These are phyloP conservation scores for Cylindroiulus punctatus DNA, from an alignment of 2,888 invertebrate species.

Conservation along the genomic window DNA sequence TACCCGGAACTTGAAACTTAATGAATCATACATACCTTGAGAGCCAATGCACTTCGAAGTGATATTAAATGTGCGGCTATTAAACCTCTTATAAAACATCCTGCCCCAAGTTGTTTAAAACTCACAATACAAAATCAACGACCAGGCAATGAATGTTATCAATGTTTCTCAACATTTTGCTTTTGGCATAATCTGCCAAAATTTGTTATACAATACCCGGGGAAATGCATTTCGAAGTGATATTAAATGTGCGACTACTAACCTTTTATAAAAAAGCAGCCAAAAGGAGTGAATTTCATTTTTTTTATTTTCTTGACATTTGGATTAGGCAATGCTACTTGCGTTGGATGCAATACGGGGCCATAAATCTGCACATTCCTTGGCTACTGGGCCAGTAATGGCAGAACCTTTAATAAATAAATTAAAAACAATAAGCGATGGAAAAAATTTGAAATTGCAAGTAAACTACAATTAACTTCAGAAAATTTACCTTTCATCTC, in stretches of 20 bases:
- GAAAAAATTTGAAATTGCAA: constrained; percentile 23
- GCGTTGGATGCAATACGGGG: constrained; percentile 99
- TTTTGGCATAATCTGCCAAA: too few relatives aligned
- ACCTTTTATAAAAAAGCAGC: neutral
- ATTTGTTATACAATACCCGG: neutral
- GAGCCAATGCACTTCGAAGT: neutral
- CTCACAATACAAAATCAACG: too few relatives aligned
- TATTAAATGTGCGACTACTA: neutral
- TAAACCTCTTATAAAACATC: too few relatives aligned
- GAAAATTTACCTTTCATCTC: constrained; percentile 91
- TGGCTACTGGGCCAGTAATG: constrained; percentile 99
- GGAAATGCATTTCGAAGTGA: neutral
- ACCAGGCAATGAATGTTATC: too few relatives aligned
- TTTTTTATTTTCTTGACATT: constrained; percentile 13
- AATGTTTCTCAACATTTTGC: too few relatives aligned
- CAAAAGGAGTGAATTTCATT: neutral
- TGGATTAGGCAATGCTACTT: constrained; percentile 93
- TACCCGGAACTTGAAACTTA: too few relatives aligned
- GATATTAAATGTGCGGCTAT: neutral
- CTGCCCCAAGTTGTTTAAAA: too few relatives aligned
- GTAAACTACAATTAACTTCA: constrained; percentile 59
- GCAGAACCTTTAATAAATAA: constrained; percentile 76
- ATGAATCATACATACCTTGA: too few relatives aligned
- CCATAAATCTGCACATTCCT: constrained; percentile 99
- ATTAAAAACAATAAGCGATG: constrained; percentile 30